Evolutionary conservation across 2,888 invertebrate species (phyloP).

Genomic region (Thera britannica): DNA sequence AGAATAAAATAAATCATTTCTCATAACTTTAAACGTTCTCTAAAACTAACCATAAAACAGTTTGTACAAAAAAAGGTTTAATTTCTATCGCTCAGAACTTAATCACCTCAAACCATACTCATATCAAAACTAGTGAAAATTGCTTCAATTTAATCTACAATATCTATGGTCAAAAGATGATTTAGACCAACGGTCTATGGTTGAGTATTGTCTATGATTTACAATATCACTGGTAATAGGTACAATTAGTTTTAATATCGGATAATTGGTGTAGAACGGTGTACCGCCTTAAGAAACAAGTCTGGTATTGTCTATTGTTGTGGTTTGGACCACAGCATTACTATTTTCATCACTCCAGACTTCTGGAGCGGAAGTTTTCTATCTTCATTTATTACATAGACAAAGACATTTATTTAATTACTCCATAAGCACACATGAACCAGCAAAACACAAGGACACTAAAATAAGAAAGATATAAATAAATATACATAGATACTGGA

Average conservation of each 20-base stretch:
- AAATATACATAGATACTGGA: too few species aligned
- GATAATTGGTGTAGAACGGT: slow-evolving; percentile 58
- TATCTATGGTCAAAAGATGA: slow-evolving; percentile 29
- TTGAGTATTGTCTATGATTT: slow-evolving; percentile 62
- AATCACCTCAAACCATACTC: slow-evolving; percentile 18
- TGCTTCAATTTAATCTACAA: slow-evolving; percentile 16
- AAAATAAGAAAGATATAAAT: too few species aligned
- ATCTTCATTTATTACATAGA: too few species aligned
- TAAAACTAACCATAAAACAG: background rate
- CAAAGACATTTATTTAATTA: too few species aligned
- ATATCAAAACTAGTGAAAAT: slow-evolving; percentile 10
- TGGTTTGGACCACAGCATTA: background rate
- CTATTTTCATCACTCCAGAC: too few species aligned
- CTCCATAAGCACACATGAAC: too few species aligned
- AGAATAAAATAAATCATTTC: background rate
- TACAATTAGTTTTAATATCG: slow-evolving; percentile 71
- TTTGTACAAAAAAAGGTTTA: slow-evolving; percentile 14
- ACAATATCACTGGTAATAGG: slow-evolving; percentile 64
- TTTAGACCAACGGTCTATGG: slow-evolving; percentile 30
- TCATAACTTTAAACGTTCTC: background rate
- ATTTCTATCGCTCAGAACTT: slow-evolving; percentile 19
- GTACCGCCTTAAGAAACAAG: slow-evolving; percentile 17
- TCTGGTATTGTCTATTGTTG: slow-evolving; percentile 5
- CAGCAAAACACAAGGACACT: too few species aligned
- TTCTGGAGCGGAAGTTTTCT: too few species aligned